phyloP scores from a whole-genome alignment of 1,140 invertebrate genomes.

The Drosophila ohnishii region DNA sequence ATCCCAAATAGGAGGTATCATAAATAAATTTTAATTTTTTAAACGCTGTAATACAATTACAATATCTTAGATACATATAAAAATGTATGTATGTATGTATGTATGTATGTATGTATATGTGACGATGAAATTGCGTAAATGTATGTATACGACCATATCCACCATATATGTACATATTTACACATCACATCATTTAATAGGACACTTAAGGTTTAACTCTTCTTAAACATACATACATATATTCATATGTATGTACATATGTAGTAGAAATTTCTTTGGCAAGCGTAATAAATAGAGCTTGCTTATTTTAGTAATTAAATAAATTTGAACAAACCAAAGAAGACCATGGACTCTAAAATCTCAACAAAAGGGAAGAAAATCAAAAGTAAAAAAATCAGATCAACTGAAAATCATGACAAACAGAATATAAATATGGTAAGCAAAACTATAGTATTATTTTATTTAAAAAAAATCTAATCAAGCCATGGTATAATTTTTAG shows the following conservation, averaged over 20 bases:
- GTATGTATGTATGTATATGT: too few relatives aligned
- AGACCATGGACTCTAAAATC: not conserved
- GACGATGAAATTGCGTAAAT: too few relatives aligned
- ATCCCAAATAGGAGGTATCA: not conserved
- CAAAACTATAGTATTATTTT: not conserved
- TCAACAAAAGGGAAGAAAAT: slow-evolving; percentile 20
- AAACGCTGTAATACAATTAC: not conserved
- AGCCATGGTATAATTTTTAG: slow-evolving; percentile 80
- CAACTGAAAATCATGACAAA: slow-evolving; percentile 46
- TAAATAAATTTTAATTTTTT: not conserved
- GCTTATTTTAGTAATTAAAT: not conserved
- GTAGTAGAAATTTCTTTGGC: too few relatives aligned
- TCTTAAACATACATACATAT: too few relatives aligned
- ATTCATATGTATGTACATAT: too few relatives aligned
- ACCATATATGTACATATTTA: not conserved
- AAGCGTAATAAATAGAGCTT: not conserved
- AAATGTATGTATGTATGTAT: too few relatives aligned
- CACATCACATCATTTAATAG: not conserved
- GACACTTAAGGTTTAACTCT: not conserved
- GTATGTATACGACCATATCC: too few relatives aligned
- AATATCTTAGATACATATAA: not conserved
- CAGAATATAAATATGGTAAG: slow-evolving; percentile 67
- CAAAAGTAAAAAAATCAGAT: slow-evolving; percentile 47
- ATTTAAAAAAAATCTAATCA: not conserved
- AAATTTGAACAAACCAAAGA: not conserved